Conservation (phyloP, 1,140 invertebrate genomes). For the Lepidurus packardi region DNA sequence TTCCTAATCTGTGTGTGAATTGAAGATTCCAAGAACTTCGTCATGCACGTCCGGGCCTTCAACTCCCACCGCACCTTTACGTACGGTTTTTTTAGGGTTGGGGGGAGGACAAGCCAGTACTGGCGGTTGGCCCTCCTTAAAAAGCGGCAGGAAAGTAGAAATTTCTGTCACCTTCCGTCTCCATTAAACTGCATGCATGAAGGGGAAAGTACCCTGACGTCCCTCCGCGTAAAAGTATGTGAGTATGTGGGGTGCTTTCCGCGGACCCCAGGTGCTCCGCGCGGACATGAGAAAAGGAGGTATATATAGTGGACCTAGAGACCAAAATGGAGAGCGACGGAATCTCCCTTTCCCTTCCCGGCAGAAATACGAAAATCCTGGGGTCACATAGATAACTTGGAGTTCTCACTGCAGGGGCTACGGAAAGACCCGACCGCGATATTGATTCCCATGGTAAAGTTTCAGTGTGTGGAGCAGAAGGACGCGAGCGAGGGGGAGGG, state of each 20-base stretch:
- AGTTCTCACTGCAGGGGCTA: not conserved
- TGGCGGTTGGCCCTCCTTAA: not conserved
- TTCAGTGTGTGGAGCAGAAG: not conserved
- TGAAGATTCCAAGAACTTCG: not conserved
- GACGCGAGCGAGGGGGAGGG: not conserved
- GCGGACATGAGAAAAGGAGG: not conserved
- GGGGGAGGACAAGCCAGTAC: not conserved
- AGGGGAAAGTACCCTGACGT: not conserved
- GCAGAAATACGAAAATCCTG: not conserved
- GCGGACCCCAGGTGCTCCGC: not conserved
- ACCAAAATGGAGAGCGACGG: not conserved
- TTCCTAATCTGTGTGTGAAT: not conserved
- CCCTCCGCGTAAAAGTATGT: not conserved
- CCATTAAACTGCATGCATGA: slow-evolving; percentile 4
- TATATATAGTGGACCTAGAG: not conserved
- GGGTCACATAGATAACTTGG: not conserved
- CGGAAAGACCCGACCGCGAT: not conserved
- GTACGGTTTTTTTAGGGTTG: not conserved
- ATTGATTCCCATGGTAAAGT: slow-evolving; percentile 10
- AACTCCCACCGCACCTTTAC: not conserved
- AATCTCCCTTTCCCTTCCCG: not conserved
- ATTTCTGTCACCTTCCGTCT: not conserved
- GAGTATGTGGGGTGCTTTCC: not conserved
- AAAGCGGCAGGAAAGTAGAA: not conserved
- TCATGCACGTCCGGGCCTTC: not conserved